Evolutionary conservation across 2,113 vertebrate species (phyloP).

Genomic region (Rhinoderma darwinii): DNA sequence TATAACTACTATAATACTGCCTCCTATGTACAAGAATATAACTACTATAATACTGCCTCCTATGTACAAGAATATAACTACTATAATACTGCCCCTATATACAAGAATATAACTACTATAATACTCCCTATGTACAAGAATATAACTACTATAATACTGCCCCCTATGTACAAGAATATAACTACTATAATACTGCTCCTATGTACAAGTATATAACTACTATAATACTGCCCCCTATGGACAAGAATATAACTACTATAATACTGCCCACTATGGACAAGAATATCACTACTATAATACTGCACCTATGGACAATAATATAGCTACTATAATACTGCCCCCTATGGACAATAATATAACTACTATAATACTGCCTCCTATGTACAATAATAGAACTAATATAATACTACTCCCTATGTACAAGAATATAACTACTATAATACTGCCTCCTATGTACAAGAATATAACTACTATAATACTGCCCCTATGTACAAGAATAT

Average conservation of each 20-base stretch:
- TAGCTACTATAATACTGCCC: not conserved
- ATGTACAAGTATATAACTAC: constrained; percentile 2
- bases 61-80: too few species aligned
- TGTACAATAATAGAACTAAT: too few species aligned
- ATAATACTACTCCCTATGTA: too few species aligned
- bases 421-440: too few species aligned
- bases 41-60: too few species aligned
- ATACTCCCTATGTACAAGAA: constrained; percentile 3
- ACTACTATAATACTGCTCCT: constrained; percentile 5
- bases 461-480: too few species aligned
- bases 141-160: constrained; percentile 11
- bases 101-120: constrained; percentile 10
- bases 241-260: not conserved
- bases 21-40: too few species aligned
- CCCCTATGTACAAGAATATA: not conserved
- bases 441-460: too few species aligned
- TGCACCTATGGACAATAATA: not conserved
- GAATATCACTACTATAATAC: constrained; percentile 4
- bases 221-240: not conserved
- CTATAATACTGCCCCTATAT: not conserved
- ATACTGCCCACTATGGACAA: not conserved
- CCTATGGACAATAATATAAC: too few species aligned
- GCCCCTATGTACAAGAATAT: too few species aligned
- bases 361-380: too few species aligned
- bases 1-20: constrained; percentile 3